Conservation (phyloP, 1,140 invertebrate genomes). For the Cotesia chilonis region DNA sequence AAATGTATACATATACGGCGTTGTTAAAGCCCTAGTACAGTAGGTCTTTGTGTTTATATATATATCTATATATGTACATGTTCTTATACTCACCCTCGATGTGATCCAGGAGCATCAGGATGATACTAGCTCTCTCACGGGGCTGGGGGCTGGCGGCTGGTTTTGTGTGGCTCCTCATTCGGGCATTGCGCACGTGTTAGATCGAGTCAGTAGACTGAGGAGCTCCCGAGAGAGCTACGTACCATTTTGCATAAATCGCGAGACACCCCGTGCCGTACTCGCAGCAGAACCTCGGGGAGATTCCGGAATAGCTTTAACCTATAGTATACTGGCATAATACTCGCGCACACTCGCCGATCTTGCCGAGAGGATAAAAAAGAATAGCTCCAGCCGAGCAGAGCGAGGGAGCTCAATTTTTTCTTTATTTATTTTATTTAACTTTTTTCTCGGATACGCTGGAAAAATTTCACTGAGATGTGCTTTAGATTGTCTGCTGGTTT, state of each 20-base stretch:
- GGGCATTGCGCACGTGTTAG: constrained; percentile 56
- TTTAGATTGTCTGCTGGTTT: too few species aligned
- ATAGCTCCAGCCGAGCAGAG: background rate
- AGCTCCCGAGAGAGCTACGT: constrained; percentile 61
- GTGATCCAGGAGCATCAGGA: background rate
- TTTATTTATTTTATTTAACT: background rate
- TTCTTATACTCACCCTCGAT: background rate
- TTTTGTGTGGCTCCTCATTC: constrained; percentile 5
- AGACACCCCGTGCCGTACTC: constrained; percentile 56
- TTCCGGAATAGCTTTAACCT: constrained; percentile 52
- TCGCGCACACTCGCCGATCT: constrained; percentile 21
- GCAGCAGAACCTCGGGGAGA: constrained; percentile 49
- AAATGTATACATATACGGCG: constrained; percentile 5
- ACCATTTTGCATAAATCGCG: constrained; percentile 67
- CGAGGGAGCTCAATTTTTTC: constrained; percentile 14
- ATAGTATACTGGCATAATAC: constrained; percentile 13
- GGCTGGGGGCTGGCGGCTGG: constrained; percentile 10
- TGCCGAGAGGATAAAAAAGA: constrained; percentile 22
- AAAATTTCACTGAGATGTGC: too few species aligned
- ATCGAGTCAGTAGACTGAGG: constrained; percentile 48
- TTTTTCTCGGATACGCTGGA: too few species aligned
- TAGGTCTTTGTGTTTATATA: background rate
- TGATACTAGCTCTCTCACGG: constrained; percentile 22
- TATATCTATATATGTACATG: too few species aligned
- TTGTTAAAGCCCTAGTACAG: background rate